Base-by-base conservation (phyloP, 2,113 vertebrate species). In the Hystrix brachyura region DNA sequence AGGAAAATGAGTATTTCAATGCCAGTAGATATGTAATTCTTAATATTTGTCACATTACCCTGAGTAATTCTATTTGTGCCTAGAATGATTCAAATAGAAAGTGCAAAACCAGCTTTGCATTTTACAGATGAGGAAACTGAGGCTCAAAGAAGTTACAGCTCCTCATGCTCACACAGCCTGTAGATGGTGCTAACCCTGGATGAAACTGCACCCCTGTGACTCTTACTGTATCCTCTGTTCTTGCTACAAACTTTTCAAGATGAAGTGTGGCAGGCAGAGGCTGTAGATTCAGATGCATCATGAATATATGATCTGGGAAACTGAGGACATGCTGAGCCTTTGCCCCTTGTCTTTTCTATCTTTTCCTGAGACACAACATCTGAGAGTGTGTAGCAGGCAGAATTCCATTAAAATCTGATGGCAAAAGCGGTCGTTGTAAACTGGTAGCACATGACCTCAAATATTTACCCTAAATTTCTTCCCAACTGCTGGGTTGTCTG, bases 381-480 rank as follows among this genome's bases (percentile, higher is more conserved):
- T 80, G 23, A 57, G 19, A 23, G 10, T 4, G 2, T 9, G 1
- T 11, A 38, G 15, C 7, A 12, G 23, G 29, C 8, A 74, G 32
- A 82, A 72, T 27, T n/a, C 23, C 14, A 53, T 48, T 12, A 32
- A 38, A 89, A 79, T 34, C 18, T 65, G 57, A 86, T 65, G 62
- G 72, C 60, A 57, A 67, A 81, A 83, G 34, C 14, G 69, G 74
- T 19, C 7, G 38, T 46, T 79, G 32, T 34, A 59, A 82, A 65
- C 38, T 0, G 5, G 5, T 29, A 34, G 3, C 32, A 57, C 27
- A 17, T 48, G 27, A 79, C 74, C 93, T 91, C 19, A 84, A 74
- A 92, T 93, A 64, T 65, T 79, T 84, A 69, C 32, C n/a, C 27
- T 55, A 25, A 38, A 82, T 82, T 93, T 53, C 46, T 55, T 89